These are phyloP conservation scores for Acipenser transmontanus DNA, from an alignment of 2,797 vertebrate species.

Conservation along the genomic window DNA sequence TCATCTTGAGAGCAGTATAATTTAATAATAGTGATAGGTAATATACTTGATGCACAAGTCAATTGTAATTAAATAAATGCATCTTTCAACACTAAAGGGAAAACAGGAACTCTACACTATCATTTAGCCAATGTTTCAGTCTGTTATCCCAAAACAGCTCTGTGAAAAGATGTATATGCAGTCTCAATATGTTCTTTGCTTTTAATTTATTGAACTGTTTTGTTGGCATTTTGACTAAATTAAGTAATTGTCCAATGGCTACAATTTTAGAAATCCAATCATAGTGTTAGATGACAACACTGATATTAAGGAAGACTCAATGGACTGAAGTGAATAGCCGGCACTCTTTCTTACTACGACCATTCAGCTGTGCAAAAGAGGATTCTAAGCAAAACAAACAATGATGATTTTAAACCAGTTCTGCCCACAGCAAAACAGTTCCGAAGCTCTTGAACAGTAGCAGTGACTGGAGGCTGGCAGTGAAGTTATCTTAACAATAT, in stretches of 20 bases:
- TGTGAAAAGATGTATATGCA: conserved; percentile 50
- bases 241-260: conserved; percentile 54
- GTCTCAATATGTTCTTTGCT: conserved; percentile 47
- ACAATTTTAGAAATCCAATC: conserved; percentile 32
- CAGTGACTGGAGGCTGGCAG: conserved; percentile 69
- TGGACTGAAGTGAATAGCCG: conserved; percentile 43
- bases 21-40: conserved; percentile 3
- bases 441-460: conserved; percentile 62
- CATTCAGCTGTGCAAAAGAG: conserved; percentile 32
- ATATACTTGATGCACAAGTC: not conserved
- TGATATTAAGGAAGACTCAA: conserved; percentile 60
- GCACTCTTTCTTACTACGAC: conserved; percentile 3
- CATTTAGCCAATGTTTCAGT: conserved; percentile 3
- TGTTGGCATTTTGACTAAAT: conserved; percentile 64
- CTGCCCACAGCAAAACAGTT: conserved; percentile 73
- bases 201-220: conserved; percentile 62
- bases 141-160: conserved; percentile 35
- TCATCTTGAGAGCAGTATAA: too few relatives aligned
- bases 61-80: conserved; percentile 1
- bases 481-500: conserved; percentile 70
- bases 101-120: conserved; percentile 9
- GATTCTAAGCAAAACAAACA: conserved; percentile 49
- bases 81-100: not conserved
- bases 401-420: conserved; percentile 67
- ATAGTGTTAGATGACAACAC: conserved; percentile 47